Conservation (phyloP, 2,888 invertebrate species). For the Archaeoteleia sp. region DNA sequence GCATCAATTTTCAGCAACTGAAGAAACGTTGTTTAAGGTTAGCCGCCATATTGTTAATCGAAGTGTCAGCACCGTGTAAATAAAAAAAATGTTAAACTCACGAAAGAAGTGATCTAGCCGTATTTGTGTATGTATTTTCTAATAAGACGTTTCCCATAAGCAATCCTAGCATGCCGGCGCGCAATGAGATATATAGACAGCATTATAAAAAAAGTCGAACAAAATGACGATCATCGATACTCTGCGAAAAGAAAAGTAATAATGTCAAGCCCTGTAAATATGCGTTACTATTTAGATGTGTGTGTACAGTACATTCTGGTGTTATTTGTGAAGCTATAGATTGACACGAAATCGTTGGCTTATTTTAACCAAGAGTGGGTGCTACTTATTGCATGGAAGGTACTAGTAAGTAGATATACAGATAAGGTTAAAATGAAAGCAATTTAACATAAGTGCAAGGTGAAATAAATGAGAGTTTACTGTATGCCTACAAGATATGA, state of each 20-base stretch:
- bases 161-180: constrained; percentile 43
- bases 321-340: no score
- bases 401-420: no score
- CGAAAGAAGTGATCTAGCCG: constrained; percentile 46
- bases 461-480: no score
- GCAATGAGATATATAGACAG: constrained; percentile 31
- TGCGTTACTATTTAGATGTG: constrained; percentile 42
- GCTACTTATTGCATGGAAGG: no score
- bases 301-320: not conserved
- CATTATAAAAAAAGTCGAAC: constrained; percentile 32
- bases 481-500: constrained; percentile 23
- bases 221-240: constrained; percentile 41
- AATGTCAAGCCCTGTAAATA: constrained; percentile 46
- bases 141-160: constrained; percentile 44
- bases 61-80: constrained; percentile 34
- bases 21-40: constrained; percentile 9
- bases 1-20: no score
- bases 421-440: no score
- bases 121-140: constrained; percentile 51
- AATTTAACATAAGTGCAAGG: no score
- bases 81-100: constrained; percentile 27
- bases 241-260: constrained; percentile 31
- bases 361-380: no score
- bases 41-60: constrained; percentile 38
- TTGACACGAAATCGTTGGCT: no score